Evolutionary conservation across 1,140 invertebrate species (phyloP), one percentile per base, ranked within the genome.

Genomic region (Drosophila rhopaloa): DNA sequence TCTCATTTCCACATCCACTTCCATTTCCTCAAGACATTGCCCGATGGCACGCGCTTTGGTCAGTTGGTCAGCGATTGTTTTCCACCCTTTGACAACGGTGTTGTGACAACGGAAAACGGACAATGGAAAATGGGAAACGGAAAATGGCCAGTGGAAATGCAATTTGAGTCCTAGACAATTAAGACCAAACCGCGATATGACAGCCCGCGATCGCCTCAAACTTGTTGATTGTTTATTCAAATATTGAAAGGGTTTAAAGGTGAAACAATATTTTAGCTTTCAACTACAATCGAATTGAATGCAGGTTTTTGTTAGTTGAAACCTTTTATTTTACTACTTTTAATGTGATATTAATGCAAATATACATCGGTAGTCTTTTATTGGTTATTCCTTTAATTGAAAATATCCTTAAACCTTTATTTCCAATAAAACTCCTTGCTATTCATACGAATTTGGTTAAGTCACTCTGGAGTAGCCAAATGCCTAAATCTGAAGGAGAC

Each of bases 21-120:
- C 0, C 19, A 19, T 19, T 57, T 73, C 50, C 48, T 44, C 37
- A 55, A 81, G 53, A 41, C 80, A 60, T 66, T 68, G 62, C n/a
- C 29, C 29, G 10, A 16, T 57, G 66, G 67, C 71, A 62, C 70
- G 57, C 57, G 57, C 57, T 62, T 76, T 76, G 43, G 54, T 53
- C 55, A 56, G 54, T 67, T 51, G 73, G 51, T 70, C 51, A 70
- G 44, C 46, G 37, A 13, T 56, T 56, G 50, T 40, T 58, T 41
- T 11, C 37, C n/a, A 53, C 65, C 51, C 66, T 57, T 71, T 58
- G 65, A 58, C 55, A 29, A 35, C 38, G 32, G 41, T 71, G 67
- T 71, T 71, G 65, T 71, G 68, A 71, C 68, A 71, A 16, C 53
- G 16, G 29, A 29, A 24, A 66, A 40, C 5, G 44, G 61, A 66